These are phyloP conservation scores for Sipha maydis DNA, from an alignment of 2,888 invertebrate species.

Conservation along the genomic window DNA sequence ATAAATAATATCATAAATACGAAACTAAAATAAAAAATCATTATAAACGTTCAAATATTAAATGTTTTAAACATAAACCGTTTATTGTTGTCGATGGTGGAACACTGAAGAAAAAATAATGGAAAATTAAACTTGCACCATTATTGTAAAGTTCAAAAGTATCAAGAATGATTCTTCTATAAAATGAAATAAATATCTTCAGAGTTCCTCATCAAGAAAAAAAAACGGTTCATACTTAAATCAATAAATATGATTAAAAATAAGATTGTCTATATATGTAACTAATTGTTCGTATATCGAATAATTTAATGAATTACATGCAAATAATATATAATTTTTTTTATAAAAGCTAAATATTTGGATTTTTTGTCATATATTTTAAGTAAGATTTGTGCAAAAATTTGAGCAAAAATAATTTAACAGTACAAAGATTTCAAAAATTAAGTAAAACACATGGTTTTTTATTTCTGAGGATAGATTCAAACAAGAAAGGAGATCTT, in stretches of 20 bases:
- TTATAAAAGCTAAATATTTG: background rate
- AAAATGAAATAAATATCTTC: background rate
- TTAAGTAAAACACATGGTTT: constrained; percentile 2
- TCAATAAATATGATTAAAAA: background rate
- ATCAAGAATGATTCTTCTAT: background rate
- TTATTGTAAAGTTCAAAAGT: background rate
- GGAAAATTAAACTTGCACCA: background rate
- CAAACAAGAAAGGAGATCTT: constrained; percentile 51
- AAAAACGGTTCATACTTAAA: constrained; percentile 6
- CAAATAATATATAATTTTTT: background rate
- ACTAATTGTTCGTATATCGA: constrained; percentile 22
- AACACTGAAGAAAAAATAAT: background rate
- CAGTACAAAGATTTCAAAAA: constrained; percentile 2
- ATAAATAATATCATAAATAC: constrained; percentile 21
- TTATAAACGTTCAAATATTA: background rate
- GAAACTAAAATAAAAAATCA: constrained; percentile 30
- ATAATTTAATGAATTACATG: constrained; percentile 28
- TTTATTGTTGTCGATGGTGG: background rate
- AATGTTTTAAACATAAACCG: constrained; percentile 5
- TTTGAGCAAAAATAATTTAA: constrained; percentile 24
- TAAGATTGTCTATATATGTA: constrained; percentile 21
- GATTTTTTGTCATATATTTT: background rate
- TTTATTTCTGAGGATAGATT: constrained; percentile 28
- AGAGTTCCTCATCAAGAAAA: background rate
- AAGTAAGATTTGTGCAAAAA: background rate